Conservation (phyloP, 2,888 invertebrate species). For the Clunio marinus region DNA sequence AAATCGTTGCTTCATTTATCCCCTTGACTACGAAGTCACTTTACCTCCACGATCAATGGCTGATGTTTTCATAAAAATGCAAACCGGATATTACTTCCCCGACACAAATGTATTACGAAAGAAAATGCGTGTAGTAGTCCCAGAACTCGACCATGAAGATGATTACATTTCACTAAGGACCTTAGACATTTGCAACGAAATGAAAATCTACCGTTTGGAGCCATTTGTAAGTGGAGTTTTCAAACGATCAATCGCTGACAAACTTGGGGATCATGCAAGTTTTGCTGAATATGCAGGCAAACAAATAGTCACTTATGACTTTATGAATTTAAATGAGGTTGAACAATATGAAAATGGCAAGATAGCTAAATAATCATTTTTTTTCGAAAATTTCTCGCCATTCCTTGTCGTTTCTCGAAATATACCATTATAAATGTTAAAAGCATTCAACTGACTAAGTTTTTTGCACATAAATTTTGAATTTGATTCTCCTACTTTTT, state of each 20-base stretch:
- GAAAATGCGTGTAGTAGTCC: slow-evolving; percentile 69
- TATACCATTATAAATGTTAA: no score
- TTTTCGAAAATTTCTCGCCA: no score
- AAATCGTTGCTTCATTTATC: slow-evolving; percentile 84
- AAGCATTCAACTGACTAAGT: no score
- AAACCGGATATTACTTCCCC: slow-evolving; percentile 73
- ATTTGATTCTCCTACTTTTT: no score
- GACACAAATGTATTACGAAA: slow-evolving; percentile 73
- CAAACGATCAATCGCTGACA: slow-evolving; percentile 56
- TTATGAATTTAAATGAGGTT: slow-evolving; percentile 61
- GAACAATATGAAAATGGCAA: background rate
- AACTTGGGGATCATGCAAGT: slow-evolving; percentile 54
- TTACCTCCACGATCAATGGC: slow-evolving; percentile 73
- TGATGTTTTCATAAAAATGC: slow-evolving; percentile 76
- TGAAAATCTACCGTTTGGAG: slow-evolving; percentile 70
- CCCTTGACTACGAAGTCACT: slow-evolving; percentile 71
- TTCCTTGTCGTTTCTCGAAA: no score
- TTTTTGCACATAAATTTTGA: no score
- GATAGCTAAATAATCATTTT: no score
- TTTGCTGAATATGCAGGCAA: slow-evolving; percentile 76
- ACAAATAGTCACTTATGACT: slow-evolving; percentile 67
- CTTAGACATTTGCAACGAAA: slow-evolving; percentile 63
- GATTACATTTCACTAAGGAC: slow-evolving; percentile 64
- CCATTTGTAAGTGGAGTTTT: slow-evolving; percentile 61
- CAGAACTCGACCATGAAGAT: slow-evolving; percentile 62